These are phyloP conservation scores for Litocranius walleri DNA, from an alignment of 2,113 vertebrate species.

Conservation along the genomic window DNA sequence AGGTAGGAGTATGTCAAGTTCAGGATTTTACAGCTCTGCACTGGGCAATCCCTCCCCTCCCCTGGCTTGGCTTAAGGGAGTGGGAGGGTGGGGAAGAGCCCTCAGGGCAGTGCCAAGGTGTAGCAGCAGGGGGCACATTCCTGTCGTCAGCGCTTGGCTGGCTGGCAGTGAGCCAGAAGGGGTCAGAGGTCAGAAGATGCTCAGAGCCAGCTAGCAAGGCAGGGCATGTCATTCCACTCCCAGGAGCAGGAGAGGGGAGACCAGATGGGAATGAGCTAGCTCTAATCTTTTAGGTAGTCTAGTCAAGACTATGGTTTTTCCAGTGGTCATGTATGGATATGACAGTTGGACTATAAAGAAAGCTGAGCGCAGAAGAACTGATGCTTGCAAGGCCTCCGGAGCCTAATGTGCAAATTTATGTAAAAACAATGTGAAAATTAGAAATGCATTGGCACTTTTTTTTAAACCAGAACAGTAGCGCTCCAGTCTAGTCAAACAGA, in stretches of 20 bases:
- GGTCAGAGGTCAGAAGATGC: neutral
- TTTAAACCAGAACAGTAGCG: slow-evolving; percentile 46
- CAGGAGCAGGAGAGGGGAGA: neutral
- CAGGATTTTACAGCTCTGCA: neutral
- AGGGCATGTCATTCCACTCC: neutral
- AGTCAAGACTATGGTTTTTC: neutral
- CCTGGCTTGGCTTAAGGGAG: neutral
- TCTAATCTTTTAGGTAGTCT: neutral
- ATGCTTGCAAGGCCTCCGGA: slow-evolving; percentile 5
- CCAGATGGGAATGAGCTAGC: neutral
- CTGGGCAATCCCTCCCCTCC: accelerated
- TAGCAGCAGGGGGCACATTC: slow-evolving; percentile 8
- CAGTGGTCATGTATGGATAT: neutral
- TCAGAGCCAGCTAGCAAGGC: neutral
- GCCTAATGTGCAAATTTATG: slow-evolving; percentile 74
- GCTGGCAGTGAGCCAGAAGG: neutral
- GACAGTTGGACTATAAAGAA: neutral
- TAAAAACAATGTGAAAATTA: slow-evolving; percentile 75
- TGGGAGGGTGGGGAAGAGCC: neutral
- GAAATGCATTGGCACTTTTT: slow-evolving; percentile 66
- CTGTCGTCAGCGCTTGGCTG: neutral
- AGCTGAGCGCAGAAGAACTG: accelerated
- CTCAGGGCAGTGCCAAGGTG: neutral
- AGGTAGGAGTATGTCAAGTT: neutral
- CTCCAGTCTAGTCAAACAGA: slow-evolving; percentile 62